Conservation (phyloP, 2,113 vertebrate genomes). For the Phylloscopus trochilus region DNA sequence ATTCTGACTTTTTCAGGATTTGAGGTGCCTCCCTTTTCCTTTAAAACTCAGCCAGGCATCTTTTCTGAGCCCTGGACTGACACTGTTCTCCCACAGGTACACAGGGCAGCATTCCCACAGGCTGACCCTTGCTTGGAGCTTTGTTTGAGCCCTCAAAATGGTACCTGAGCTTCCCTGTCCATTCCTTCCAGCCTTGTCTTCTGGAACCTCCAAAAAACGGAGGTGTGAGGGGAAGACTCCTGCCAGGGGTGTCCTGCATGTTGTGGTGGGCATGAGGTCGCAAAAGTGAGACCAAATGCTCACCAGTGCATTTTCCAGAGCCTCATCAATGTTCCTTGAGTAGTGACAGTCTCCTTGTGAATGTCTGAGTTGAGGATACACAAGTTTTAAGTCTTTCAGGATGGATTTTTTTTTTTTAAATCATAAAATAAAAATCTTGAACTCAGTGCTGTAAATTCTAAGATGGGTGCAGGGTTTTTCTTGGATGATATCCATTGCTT, state of each 20-base stretch:
- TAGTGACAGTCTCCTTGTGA: conserved; percentile 42
- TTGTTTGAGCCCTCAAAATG: background rate
- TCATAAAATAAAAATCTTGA: background rate
- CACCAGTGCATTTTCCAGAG: background rate
- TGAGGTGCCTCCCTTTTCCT: conserved; percentile 12
- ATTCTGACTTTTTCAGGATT: background rate
- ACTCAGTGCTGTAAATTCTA: conserved; percentile 8
- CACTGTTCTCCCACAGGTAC: background rate
- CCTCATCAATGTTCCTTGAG: background rate
- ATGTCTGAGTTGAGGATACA: conserved; percentile 26
- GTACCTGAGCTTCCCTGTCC: conserved; percentile 29
- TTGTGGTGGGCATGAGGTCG: background rate
- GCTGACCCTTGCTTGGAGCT: background rate
- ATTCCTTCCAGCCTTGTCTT: conserved; percentile 14
- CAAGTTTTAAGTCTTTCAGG: background rate
- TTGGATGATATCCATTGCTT: background rate
- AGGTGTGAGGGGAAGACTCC: background rate
- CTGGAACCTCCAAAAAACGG: background rate
- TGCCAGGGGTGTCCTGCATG: conserved; percentile 4
- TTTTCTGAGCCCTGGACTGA: background rate
- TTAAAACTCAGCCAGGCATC: background rate
- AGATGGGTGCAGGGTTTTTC: background rate
- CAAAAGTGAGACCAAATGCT: background rate
- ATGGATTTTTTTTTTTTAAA: no score
- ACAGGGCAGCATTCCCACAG: background rate